phyloP scores from a whole-genome alignment of 2,113 vertebrate genomes.

The Oryzias javanicus region DNA sequence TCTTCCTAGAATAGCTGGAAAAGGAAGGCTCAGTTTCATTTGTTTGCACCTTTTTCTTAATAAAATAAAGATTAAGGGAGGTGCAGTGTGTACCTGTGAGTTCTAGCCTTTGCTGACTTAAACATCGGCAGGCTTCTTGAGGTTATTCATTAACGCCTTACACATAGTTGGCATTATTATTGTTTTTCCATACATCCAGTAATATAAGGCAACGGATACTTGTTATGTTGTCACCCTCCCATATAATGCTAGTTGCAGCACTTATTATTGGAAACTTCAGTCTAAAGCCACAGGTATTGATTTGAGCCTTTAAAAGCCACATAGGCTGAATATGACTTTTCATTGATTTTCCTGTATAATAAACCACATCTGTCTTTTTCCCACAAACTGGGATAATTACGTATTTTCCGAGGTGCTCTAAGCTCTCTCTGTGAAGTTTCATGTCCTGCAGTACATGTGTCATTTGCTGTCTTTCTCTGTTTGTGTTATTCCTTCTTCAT shows the following conservation, averaged over 20 bases:
- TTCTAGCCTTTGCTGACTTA: not conserved
- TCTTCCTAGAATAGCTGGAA: too few species aligned
- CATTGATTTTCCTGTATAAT: conserved; percentile 34
- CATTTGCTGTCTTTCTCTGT: conserved; percentile 1
- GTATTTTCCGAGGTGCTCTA: conserved; percentile 3
- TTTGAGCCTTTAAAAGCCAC: conserved; percentile 28
- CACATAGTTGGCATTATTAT: conserved; percentile 17
- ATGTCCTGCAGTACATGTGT: not conserved
- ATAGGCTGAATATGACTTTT: conserved; percentile 8
- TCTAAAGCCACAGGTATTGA: conserved; percentile 37
- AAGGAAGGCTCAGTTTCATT: too few species aligned
- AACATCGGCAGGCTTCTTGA: conserved; percentile 19
- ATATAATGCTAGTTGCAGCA: conserved; percentile 13
- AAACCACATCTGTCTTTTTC: conserved; percentile 8
- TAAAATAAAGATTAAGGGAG: not conserved
- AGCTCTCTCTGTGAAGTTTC: not conserved
- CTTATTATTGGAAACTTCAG: conserved; percentile 26
- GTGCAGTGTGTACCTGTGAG: not conserved
- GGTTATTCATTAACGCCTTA: conserved; percentile 32
- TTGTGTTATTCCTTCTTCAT: conserved; percentile 23
- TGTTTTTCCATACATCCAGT: conserved; percentile 24
- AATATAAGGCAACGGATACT: conserved; percentile 25
- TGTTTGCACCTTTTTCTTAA: too few species aligned
- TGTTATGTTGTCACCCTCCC: conserved; percentile 23
- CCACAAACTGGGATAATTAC: conserved; percentile 4